Conservation (phyloP, 2,113 vertebrate species). For the Laticauda colubrina region DNA sequence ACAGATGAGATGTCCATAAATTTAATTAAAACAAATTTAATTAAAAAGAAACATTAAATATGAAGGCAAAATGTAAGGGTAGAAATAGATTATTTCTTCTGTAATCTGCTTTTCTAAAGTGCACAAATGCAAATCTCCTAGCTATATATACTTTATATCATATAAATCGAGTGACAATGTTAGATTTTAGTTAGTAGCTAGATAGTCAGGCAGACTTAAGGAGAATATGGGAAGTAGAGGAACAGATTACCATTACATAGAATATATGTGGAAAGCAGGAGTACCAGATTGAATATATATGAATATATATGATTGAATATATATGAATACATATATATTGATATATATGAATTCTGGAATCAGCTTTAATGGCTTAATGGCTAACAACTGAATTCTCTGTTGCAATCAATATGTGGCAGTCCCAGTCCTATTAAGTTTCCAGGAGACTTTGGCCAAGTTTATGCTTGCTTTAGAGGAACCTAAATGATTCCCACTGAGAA, state of each 20-base stretch:
- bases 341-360: not conserved
- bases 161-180: not conserved
- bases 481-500: not conserved
- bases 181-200: not conserved
- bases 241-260: not conserved
- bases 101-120: not conserved
- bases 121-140: not conserved
- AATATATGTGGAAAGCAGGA: not conserved
- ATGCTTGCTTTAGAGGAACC: not conserved
- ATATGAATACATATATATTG: not conserved
- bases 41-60: not conserved
- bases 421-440: not conserved
- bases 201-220: not conserved
- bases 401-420: not conserved
- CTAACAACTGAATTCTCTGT: not conserved
- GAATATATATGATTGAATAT: not conserved
- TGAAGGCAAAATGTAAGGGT: not conserved
- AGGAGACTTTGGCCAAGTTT: not conserved
- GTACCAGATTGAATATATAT: not conserved
- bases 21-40: not conserved
- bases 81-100: not conserved
- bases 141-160: not conserved
- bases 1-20: not conserved
- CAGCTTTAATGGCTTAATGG: not conserved
- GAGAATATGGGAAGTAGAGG: not conserved